Evolutionary conservation across 1,140 invertebrate species (phyloP), one percentile per base, ranked within the genome.

Genomic region (Drosophila oshimai): DNA sequence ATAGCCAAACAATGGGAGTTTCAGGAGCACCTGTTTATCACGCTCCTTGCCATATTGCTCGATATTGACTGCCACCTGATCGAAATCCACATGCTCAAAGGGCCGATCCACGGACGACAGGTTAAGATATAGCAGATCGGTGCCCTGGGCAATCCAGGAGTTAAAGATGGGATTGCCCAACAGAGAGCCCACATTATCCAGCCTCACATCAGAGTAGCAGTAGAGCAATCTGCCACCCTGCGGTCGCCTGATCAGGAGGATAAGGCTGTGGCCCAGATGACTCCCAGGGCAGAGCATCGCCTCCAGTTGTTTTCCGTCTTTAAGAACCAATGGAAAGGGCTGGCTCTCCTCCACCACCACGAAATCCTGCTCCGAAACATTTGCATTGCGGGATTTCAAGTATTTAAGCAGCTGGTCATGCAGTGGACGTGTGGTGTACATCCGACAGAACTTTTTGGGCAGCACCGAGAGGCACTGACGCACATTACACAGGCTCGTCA

Each of bases 201-300:
- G 49, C 24, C 58, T 83, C 10, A 73, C 49, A 1, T 75, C 65
- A 13, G 80, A 86, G 36, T 86, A 86, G 28, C 57, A 86, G 28
- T 64, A 86, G 5, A 86, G 75, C 41, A 86, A 18, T 9, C 17
- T 47, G 3, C 61, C 62, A 4, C 37, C 61, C 5, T 53, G 36
- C 5, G 29, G 4, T 2, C 37, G 70, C 4, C 81, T 44, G 20
- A 86, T 62, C 12, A 86, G 53, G 22, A 86, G 28, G 29, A 73
- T 64, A 3, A 87, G 67, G 15, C 36, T 61, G 33, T 60, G 54
- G 1, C 45, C 55, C 0, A 80, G 61, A 4, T 64, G 41, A 29
- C 58, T 87, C 0, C 75, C 80, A 5, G 60, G 37, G 36, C 80
- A 86, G 20, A 86, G 51, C 80, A 86, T 86, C 0, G 44, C 34